Conservation (phyloP, 2,113 vertebrate species). For the Gopherus evgoodei region DNA sequence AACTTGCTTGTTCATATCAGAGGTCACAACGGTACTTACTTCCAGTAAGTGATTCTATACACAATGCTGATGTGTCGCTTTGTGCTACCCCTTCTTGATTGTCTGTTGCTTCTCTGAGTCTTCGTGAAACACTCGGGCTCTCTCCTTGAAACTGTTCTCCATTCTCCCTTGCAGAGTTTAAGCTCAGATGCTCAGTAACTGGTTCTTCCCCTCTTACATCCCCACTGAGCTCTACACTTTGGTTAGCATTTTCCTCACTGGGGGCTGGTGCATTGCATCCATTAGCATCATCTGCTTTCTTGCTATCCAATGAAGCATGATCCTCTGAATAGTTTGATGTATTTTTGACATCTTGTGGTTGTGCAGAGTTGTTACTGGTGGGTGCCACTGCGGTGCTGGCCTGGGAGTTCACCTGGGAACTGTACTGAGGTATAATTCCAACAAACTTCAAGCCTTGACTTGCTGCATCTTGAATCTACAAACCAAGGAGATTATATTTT, state of each 20-base stretch:
- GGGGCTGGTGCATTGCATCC: background rate
- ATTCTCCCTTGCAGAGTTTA: background rate
- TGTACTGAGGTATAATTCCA: slow-evolving; percentile 91
- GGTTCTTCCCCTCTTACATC: slow-evolving; percentile 42
- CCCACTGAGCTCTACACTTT: slow-evolving; percentile 30
- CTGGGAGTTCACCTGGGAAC: slow-evolving; percentile 61
- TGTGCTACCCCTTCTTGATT: slow-evolving; percentile 14
- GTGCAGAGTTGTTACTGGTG: slow-evolving; percentile 78
- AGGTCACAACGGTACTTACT: slow-evolving; percentile 74
- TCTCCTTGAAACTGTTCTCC: background rate
- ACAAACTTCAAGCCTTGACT: slow-evolving; percentile 93
- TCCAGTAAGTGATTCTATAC: slow-evolving; percentile 21
- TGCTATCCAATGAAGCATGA: slow-evolving; percentile 6
- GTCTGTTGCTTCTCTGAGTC: slow-evolving; percentile 20
- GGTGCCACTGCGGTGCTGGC: slow-evolving; percentile 72
- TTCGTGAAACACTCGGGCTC: background rate
- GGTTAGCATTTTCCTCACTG: slow-evolving; percentile 36
- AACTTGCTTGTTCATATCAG: background rate
- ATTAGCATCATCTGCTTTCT: slow-evolving; percentile 55
- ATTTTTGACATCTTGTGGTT: slow-evolving; percentile 55
- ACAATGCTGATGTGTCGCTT: background rate
- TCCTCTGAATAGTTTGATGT: slow-evolving; percentile 34
- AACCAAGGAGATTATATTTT: slow-evolving; percentile 70
- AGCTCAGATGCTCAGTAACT: slow-evolving; percentile 25
- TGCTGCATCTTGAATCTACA: slow-evolving; percentile 94